Evolutionary conservation across 2,888 invertebrate genomes (phyloP).

Genomic region (Stegana nigrithorax): DNA sequence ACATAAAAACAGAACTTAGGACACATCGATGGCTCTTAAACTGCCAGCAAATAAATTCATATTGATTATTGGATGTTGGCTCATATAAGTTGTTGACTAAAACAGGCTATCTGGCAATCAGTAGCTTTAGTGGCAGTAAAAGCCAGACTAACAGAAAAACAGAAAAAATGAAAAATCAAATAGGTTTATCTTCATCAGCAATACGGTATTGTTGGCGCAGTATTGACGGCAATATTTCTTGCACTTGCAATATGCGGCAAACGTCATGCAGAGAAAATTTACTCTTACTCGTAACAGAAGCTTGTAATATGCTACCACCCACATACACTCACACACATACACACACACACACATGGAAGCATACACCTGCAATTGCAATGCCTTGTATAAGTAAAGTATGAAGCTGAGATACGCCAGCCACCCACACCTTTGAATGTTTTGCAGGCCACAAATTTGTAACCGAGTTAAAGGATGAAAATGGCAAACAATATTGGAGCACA

Average conservation of each 20-base stretch:
- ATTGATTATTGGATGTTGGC: too few species aligned
- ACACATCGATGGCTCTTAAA: too few species aligned
- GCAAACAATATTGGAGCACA: too few species aligned
- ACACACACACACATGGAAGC: conserved; percentile 2
- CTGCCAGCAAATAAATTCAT: too few species aligned
- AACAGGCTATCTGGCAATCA: neutral
- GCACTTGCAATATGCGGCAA: conserved; percentile 30
- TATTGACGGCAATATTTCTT: conserved; percentile 50
- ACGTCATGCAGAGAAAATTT: conserved; percentile 34
- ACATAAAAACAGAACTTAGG: too few species aligned
- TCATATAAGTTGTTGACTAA: conserved; percentile 6
- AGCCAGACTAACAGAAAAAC: neutral
- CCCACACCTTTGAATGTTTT: too few species aligned
- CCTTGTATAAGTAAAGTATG: too few species aligned
- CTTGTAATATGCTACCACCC: conserved; percentile 27
- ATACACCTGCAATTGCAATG: too few species aligned
- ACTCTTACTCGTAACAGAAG: too few species aligned
- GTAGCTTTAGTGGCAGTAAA: neutral
- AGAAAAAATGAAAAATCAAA: conserved; percentile 38
- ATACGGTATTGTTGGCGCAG: conserved; percentile 20
- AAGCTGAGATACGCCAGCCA: neutral
- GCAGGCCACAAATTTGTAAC: conserved; percentile 12
- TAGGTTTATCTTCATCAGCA: conserved; percentile 38
- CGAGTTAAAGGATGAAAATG: conserved; percentile 34
- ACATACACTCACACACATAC: conserved; percentile 8